Evolutionary conservation across 2,888 invertebrate species (phyloP).

Genomic region (Folsomia candida): DNA sequence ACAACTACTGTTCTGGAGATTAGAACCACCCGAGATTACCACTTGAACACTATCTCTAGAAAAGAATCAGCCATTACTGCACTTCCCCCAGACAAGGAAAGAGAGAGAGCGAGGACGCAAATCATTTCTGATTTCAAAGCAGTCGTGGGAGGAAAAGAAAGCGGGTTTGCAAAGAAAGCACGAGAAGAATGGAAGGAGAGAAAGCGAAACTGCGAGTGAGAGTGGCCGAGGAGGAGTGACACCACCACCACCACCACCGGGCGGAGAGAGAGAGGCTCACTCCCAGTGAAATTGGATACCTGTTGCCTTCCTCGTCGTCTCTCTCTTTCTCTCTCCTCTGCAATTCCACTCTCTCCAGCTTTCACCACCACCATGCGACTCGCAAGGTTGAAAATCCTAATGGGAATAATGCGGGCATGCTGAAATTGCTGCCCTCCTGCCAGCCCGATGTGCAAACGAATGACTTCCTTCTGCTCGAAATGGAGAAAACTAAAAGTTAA

Average conservation of each 20-base stretch:
- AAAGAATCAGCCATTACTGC: conserved; percentile 12
- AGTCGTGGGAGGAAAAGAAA: conserved; percentile 5
- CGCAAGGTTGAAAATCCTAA: conserved; percentile 19
- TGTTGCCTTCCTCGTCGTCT: conserved; percentile 30
- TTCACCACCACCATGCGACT: no score
- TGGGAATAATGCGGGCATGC: conserved; percentile 3
- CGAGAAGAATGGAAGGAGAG: neutral
- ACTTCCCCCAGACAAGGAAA: neutral
- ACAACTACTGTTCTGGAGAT: conserved; percentile 4
- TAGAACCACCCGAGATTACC: neutral
- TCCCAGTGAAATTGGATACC: conserved; percentile 36
- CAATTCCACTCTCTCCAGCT: neutral
- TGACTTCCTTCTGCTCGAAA: neutral
- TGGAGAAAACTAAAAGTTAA: neutral
- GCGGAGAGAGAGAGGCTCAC: neutral
- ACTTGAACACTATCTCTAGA: neutral
- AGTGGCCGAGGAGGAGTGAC: conserved; percentile 20
- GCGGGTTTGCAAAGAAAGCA: neutral
- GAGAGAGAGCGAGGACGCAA: neutral
- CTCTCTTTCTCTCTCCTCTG: neutral
- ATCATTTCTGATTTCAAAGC: neutral
- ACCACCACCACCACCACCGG: conserved; percentile 2
- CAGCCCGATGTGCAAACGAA: conserved; percentile 7
- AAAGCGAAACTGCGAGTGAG: neutral
- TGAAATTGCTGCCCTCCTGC: neutral